Conservation (phyloP, 1,140 invertebrate genomes). For the Argopecten irradians region DNA sequence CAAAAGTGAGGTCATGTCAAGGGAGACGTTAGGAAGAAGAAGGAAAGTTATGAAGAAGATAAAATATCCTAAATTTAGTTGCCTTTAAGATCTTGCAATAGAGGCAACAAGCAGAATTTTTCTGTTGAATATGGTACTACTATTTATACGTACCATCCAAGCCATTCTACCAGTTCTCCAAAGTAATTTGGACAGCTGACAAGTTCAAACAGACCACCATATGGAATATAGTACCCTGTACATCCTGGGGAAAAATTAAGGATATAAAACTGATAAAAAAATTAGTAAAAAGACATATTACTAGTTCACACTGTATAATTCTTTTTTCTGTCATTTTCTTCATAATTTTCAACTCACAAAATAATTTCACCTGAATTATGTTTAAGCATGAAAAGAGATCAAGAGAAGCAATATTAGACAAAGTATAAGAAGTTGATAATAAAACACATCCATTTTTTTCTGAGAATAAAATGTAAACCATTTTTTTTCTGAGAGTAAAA, state of each 20-base stretch:
- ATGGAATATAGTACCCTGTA: slow-evolving; percentile 64
- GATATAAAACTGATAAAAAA: neutral
- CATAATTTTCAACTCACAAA: neutral
- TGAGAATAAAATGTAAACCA: neutral
- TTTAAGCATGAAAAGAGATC: no score
- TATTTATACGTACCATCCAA: slow-evolving; percentile 57
- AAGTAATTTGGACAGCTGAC: slow-evolving; percentile 68
- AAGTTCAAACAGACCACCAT: slow-evolving; percentile 65
- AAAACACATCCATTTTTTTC: neutral
- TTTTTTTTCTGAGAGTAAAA: neutral
- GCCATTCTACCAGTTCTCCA: slow-evolving; percentile 66
- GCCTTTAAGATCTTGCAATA: neutral
- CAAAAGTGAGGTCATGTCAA: no score
- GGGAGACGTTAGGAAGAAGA: neutral
- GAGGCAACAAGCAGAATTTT: neutral
- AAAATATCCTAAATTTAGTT: no score
- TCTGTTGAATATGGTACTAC: neutral
- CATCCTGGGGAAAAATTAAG: slow-evolving; percentile 46
- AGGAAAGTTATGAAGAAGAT: neutral
- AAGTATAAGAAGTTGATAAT: neutral
- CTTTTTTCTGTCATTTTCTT: neutral
- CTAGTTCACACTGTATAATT: no score
- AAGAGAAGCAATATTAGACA: neutral
- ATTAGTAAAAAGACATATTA: neutral
- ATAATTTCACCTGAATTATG: no score